Conservation (phyloP, 2,113 vertebrate species). For the Orcinus orca region DNA sequence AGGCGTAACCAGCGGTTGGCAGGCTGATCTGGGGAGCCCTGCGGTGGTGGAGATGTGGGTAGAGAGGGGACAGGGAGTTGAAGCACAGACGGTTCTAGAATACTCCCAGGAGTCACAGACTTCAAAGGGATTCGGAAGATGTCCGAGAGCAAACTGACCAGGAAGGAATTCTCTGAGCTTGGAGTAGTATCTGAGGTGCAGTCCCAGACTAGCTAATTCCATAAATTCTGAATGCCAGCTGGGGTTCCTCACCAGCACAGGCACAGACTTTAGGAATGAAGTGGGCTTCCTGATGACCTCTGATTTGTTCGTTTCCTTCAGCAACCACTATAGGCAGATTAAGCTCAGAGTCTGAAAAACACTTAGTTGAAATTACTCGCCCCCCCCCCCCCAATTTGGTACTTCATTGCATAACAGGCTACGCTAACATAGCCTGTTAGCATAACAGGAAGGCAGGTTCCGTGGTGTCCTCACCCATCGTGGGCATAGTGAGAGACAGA, state of each 20-base stretch:
- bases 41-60: not conserved
- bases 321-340: not conserved
- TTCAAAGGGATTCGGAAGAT: not conserved
- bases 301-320: not conserved
- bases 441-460: not conserved
- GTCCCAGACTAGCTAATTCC: not conserved
- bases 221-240: not conserved
- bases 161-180: not conserved
- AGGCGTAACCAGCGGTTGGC: accelerated
- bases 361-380: not conserved
- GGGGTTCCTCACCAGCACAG: not conserved
- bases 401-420: not conserved
- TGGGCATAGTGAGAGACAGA: not conserved
- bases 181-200: no score
- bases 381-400: accelerated
- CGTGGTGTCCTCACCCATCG: accelerated
- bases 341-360: not conserved
- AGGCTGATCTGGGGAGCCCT: not conserved
- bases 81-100: not conserved
- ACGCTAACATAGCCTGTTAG: no score
- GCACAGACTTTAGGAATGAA: not conserved
- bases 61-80: no score
- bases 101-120: not conserved
- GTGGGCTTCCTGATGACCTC: not conserved
- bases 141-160: not conserved